Evolutionary conservation across 2,888 invertebrate species (phyloP), one percentile per base, ranked within the genome.

Genomic region (Reticulitermes lucifugus): DNA sequence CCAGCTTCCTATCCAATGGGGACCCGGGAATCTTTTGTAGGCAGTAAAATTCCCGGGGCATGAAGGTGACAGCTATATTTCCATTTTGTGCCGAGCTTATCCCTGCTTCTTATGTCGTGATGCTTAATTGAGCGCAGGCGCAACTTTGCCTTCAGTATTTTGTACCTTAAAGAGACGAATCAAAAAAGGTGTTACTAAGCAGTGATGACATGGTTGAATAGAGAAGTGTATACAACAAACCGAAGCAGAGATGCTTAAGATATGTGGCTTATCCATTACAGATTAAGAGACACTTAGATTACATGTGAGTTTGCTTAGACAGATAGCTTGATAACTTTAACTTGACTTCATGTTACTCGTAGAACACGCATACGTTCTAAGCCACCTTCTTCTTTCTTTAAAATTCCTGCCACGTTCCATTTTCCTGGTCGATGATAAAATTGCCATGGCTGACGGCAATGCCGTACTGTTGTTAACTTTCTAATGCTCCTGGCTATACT

Each of bases 351-450:
- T 60, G 6, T 6, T 6, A 73, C 71, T 0, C 71, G 2, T 29
- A 25, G 46, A 46, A 18, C 35, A 73, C 41, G 41, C 35, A 35
- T 18, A 21, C 29, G 9, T 21, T 73, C 73, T 73, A 41, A 21
- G 41, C 21, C 41, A 9, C 14, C 29, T 29, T 59, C 29, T 25
- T 6, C 25, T 21, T n/a, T 14, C 60, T 80, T 80, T 80, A 80
- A 80, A 80, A 80, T 80, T 80, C 80, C 46, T 60, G 35, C 59
- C 55, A 41, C 80, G 80, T 60, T 60, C 59, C 59, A 59, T 59
- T 55, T 35, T 41, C 59, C 35, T 60, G 80, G 80, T 80, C 80
- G 80, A 80, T 80, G 80, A 80, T 60, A 60, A 80, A 80, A 80
- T 80, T 80, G 80, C 80, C 80, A 41, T 22, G 35, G 80, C 79